Conservation (phyloP, 2,888 invertebrate genomes). For the Macrosoma leucophasiata region DNA sequence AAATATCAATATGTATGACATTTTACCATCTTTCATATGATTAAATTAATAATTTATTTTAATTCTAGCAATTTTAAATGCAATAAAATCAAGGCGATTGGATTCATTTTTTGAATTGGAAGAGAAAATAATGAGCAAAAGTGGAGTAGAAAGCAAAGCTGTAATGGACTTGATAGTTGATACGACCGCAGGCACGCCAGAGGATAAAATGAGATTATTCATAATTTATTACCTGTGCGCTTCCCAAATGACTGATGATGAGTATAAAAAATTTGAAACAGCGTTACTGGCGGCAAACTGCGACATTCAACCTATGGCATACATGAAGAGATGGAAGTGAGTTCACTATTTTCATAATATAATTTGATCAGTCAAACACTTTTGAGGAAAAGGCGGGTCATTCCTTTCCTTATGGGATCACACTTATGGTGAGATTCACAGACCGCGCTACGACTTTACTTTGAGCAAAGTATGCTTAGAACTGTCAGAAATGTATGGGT, state of each 20-base stretch:
- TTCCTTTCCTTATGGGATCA: too few relatives aligned
- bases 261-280: conserved; percentile 89
- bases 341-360: conserved; percentile 33
- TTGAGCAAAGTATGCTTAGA: too few relatives aligned
- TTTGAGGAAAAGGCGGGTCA: too few relatives aligned
- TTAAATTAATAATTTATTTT: conserved; percentile 2
- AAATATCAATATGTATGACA: too few relatives aligned
- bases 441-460: too few relatives aligned
- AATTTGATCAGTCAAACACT: conserved; percentile 1
- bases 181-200: conserved; percentile 88
- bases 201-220: conserved; percentile 95
- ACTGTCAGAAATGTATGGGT: too few relatives aligned
- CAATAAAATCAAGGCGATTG: conserved; percentile 90
- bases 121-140: conserved; percentile 96
- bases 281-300: conserved; percentile 88
- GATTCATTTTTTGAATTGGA: conserved; percentile 98
- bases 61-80: conserved; percentile 82
- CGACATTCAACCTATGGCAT: conserved; percentile 89
- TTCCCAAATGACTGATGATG: conserved; percentile 85
- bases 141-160: conserved; percentile 83
- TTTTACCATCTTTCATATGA: not conserved
- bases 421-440: too few relatives aligned
- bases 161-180: conserved; percentile 92
- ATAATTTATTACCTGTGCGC: conserved; percentile 94
- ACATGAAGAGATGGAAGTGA: conserved; percentile 95